Percentiles rank a stretch among this genome's conserved stretches.
These are phyloP conservation scores for Pogona vitticeps DNA, from an alignment of 2,113 vertebrate genomes.

Conservation along the genomic window DNA sequence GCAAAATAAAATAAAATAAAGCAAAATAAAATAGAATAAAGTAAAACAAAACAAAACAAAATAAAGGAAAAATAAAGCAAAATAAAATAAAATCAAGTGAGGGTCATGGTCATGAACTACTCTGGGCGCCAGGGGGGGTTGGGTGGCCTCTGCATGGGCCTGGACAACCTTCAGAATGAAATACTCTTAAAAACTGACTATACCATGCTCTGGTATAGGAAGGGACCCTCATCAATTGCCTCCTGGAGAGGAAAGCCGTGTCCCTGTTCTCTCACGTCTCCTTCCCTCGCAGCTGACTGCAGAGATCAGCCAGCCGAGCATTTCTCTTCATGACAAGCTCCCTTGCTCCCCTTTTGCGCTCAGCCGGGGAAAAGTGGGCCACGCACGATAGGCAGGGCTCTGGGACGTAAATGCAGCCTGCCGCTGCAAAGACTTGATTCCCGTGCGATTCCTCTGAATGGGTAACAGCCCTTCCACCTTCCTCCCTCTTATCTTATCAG, in stretches of 20 bases:
- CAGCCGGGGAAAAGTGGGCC: not conserved
- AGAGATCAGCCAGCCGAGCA: not conserved
- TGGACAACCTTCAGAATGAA: not conserved
- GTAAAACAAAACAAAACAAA: too few relatives aligned
- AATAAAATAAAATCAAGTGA: too few relatives aligned
- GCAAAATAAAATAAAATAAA: too few relatives aligned
- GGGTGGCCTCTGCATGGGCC: too few relatives aligned
- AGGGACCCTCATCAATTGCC: not conserved
- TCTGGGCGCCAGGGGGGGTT: too few relatives aligned
- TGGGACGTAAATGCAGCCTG: not conserved
- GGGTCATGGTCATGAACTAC: too few relatives aligned
- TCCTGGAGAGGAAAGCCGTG: not conserved
- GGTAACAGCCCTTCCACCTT: conserved; percentile 38
- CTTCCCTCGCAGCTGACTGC: not conserved
- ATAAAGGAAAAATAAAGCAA: too few relatives aligned
- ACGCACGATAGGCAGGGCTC: not conserved
- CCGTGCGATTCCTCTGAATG: conserved; percentile 32
- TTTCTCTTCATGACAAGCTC: not conserved
- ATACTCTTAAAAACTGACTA: not conserved
- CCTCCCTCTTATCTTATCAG: conserved; percentile 47
- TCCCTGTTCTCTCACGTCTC: not conserved
- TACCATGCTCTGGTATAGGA: not conserved
- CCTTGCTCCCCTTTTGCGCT: not conserved
- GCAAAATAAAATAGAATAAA: too few relatives aligned
- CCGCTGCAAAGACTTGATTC: conserved; percentile 34